A percentile compares a stretch with the other conserved stretches of the same genome.
Conservation (phyloP, 2,797 vertebrate species). For the Eptatretus atami region DNA sequence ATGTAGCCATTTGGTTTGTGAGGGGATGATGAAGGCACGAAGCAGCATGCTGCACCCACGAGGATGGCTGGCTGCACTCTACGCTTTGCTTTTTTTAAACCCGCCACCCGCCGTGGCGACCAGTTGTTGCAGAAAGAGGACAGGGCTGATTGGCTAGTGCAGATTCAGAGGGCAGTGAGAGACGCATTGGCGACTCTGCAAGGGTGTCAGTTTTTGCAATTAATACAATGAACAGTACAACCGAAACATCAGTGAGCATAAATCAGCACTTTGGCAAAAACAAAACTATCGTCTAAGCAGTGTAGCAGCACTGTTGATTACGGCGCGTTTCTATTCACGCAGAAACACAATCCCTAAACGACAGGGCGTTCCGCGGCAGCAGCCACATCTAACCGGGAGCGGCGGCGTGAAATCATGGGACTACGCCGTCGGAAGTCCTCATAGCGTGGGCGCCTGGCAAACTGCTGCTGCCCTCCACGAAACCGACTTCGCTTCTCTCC, state of each 20-base stretch:
- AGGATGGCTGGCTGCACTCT: too few species aligned
- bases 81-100: neutral
- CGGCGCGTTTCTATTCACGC: neutral
- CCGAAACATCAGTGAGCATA: slow-evolving; percentile 35
- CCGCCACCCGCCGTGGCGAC: too few species aligned
- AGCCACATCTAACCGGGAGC: slow-evolving; percentile 3
- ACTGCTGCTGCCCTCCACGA: slow-evolving; percentile 63
- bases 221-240: slow-evolving; percentile 68
- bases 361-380: neutral
- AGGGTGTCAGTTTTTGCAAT: slow-evolving; percentile 99
- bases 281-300: too few species aligned
- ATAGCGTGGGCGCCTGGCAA: slow-evolving; percentile 41
- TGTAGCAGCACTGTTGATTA: too few species aligned
- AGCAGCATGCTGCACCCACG: too few species aligned
- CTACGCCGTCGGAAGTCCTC: slow-evolving; percentile 63
- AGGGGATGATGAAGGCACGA: too few species aligned
- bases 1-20: too few species aligned
- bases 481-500: slow-evolving; percentile 75
- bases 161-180: slow-evolving; percentile 99
- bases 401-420: slow-evolving; percentile 28
- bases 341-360: neutral
- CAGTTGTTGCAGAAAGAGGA: too few species aligned
- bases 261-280: slow-evolving; percentile 28
- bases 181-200: slow-evolving; percentile 99
- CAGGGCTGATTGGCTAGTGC: slow-evolving; percentile 39